phyloP scores from a whole-genome alignment of 1,140 invertebrate species.

The Dendrolimus punctatus region DNA sequence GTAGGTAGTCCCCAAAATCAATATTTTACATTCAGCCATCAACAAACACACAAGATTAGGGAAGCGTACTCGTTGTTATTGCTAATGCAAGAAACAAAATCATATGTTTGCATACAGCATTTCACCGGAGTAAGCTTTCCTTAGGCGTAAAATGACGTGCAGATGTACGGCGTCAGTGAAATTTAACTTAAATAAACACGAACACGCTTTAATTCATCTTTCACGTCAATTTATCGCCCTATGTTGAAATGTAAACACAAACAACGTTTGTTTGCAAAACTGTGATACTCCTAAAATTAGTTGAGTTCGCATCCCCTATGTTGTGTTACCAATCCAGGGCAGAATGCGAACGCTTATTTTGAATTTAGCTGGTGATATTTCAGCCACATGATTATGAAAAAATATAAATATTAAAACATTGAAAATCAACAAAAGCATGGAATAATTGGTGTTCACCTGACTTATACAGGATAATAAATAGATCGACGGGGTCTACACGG shows the following conservation, averaged over 20 bases:
- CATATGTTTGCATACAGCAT: conserved; percentile 3
- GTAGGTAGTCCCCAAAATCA: too few relatives aligned
- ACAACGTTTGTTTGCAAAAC: conserved; percentile 13
- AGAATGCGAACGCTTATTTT: too few relatives aligned
- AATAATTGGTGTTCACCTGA: conserved; percentile 29
- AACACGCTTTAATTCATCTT: conserved; percentile 2
- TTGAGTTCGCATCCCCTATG: conserved; percentile 6
- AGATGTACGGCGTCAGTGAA: conserved; percentile 6
- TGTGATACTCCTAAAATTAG: conserved; percentile 17
- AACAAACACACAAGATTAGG: too few relatives aligned
- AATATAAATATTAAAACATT: conserved; percentile 5
- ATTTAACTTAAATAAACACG: conserved; percentile 7
- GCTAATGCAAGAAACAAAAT: too few relatives aligned
- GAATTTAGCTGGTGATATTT: too few relatives aligned
- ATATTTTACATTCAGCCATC: too few relatives aligned
- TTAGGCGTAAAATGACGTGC: conserved; percentile 7
- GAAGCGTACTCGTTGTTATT: too few relatives aligned
- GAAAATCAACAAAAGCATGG: conserved; percentile 11
- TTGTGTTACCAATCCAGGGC: conserved; percentile 7
- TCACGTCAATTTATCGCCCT: conserved; percentile 10
- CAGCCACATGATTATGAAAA: too few relatives aligned
- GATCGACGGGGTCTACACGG: conserved; percentile 9
- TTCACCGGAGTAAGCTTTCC: conserved; percentile 3
- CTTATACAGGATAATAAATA: conserved; percentile 27
- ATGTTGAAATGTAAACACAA: conserved; percentile 15